Conservation (phyloP, 2,797 vertebrate species). For the Aphelocoma californica region DNA sequence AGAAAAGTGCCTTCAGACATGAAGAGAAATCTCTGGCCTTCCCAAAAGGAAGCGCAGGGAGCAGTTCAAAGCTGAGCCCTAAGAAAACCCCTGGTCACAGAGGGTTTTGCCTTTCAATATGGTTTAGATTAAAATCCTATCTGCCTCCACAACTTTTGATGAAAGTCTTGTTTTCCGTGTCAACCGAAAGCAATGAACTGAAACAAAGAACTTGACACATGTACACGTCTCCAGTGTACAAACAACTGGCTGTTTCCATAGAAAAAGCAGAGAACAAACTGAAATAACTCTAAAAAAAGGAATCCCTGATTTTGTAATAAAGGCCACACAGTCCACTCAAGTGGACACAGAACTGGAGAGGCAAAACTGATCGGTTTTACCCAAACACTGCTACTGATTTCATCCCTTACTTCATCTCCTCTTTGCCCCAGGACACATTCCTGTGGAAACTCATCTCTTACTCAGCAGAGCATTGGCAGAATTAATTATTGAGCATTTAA, state of each 20-base stretch:
- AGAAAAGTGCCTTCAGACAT: neutral
- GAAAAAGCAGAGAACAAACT: conserved; percentile 11
- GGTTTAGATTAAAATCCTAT: conserved; percentile 46
- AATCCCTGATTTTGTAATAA: conserved; percentile 38
- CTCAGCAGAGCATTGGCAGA: neutral
- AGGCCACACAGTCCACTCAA: neutral
- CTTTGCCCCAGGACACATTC: neutral
- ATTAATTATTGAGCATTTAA: conserved; percentile 6
- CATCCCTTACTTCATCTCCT: neutral
- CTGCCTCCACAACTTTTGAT: neutral
- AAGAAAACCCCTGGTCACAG: neutral
- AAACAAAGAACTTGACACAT: conserved; percentile 16
- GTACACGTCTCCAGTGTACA: neutral
- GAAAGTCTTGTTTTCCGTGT: neutral
- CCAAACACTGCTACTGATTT: neutral
- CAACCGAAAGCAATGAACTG: neutral
- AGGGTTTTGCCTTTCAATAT: neutral
- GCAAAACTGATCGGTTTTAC: neutral
- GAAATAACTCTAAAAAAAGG: conserved; percentile 5
- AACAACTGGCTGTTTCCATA: conserved; percentile 37
- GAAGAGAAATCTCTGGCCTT: neutral
- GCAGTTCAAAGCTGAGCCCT: neutral
- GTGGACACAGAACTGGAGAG: neutral
- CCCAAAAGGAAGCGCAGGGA: neutral
- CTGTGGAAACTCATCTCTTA: neutral